Base-by-base conservation (phyloP, 2,797 vertebrate species). In the Anas acuta region DNA sequence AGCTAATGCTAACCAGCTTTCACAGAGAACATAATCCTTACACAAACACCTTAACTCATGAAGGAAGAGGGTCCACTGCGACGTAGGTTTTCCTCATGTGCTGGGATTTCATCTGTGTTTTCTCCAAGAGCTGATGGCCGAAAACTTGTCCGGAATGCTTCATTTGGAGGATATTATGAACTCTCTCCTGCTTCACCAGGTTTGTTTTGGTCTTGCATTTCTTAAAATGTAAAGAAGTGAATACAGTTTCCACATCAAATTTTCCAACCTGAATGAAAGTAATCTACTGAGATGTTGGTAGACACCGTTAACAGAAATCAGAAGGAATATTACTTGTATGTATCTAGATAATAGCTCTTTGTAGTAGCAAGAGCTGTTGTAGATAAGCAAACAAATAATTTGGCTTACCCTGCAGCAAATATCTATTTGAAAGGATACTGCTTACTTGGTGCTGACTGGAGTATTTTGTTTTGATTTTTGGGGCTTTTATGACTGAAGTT, bases 101-200 rank as follows among this genome's bases (percentile, higher is more conserved):
- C 98, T 90, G 98, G 98, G 95, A 98, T 98, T 61, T 98, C 98
- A 30, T 97, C 98, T 94, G 97, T 98, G 89, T 98, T 98, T 96
- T 98, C 98, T 82, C 96, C 98, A 33, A 98, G 98, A 97, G 98
- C 98, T 45, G 99, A 99, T 84, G 98, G 98, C 98, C 98, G 99
- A 97, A 99, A 99, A 97, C 99, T 99, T 97, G 97, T 99, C 98
- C 98, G 99, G 97, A 99, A 99, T 93, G 99, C 99, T 97, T 99
- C 99, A 6, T 99, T 99, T 79, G 99, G 99, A 90, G 99, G 99
- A 95, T 99, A 99, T 98, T 99, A 99, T 47, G 99, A 99, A 97
- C 98, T 99, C 96, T 98, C 99, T 70, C 98, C 99, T 96, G 97
- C 98, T 70, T 96, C 99, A 96, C 98, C 98, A 99, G 99, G 99